Base-by-base conservation (phyloP, 2,113 vertebrate genomes). In the Bombycilla garrulus region DNA sequence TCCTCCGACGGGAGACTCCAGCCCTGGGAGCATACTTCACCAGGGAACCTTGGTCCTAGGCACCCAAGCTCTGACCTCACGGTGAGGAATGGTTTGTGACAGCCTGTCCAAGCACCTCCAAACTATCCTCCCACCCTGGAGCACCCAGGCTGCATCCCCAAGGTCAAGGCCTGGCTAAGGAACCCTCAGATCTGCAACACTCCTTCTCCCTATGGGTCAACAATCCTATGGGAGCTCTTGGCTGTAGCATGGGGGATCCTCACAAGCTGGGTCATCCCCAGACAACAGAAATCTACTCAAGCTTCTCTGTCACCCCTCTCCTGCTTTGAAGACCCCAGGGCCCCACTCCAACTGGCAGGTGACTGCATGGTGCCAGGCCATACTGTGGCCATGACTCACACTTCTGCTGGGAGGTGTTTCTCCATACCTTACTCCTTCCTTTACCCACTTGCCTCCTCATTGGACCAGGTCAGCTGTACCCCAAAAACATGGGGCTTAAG, bases 1-100 rank as follows among this genome's bases (percentile, higher is more conserved):
- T 57, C 17, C 2, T 2, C 33, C 0, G 0, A 1, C 3, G 12
- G 31, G 11, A 48, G 12, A 40, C 20, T n/a, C 17, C 25, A 67
- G 57, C 19, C 24, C 44, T 44, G 16, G 21, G 24, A 93, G 18
- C 44, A 67, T 48, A 53, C 40, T 84, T 91, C 15, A 9, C 6
- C 16, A 10, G 26, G 24, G 15, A 42, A 3, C 24, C n/a, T 35
- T 9, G 2, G 11, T n/a, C 31, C 22, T 57, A 33, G 18, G n/a
- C 13, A 90, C 8, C 20, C 1, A 1, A 61, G 21, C 24, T 79
- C 25, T 5, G 15, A 29, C 28, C 7, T 44, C 3, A 3, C 15
- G 13, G 44, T 6, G 1, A 80, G 17, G 25, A 80, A 92, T 29
- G 31, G n/a, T 31, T 44, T 45, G 3, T 54, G 26, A 40, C 33